Conservation (phyloP, 2,888 invertebrate genomes). For the Noctua janthe region DNA sequence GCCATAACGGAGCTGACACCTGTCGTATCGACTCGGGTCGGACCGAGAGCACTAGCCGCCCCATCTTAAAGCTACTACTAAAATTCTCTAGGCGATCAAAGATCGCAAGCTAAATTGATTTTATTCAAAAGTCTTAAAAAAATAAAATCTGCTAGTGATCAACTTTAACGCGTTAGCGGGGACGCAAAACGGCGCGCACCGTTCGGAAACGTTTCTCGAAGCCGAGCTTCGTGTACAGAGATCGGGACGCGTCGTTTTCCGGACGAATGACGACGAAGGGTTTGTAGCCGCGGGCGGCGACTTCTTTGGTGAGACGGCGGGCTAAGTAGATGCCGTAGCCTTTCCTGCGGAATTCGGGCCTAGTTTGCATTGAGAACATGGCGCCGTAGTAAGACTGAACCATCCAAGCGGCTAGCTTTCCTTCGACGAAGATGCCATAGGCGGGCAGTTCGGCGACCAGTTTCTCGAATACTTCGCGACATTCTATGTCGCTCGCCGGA, state of each 20-base stretch:
- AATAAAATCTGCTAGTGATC: slow-evolving; percentile 90
- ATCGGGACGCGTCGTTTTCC: slow-evolving; percentile 96
- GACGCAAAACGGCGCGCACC: slow-evolving; percentile 94
- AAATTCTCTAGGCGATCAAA: slow-evolving; percentile 88
- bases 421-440: slow-evolving; percentile 94
- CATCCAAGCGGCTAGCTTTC: slow-evolving; percentile 96
- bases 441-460: slow-evolving; percentile 94
- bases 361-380: slow-evolving; percentile 97
- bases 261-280: slow-evolving; percentile 96
- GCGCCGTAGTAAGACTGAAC: slow-evolving; percentile 97
- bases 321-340: slow-evolving; percentile 95
- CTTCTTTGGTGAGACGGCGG: slow-evolving; percentile 91
- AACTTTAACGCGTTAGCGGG: slow-evolving; percentile 85
- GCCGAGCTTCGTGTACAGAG: slow-evolving; percentile 95
- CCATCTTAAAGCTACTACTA: slow-evolving; percentile 89
- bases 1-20: slow-evolving; percentile 56
- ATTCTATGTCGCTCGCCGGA: slow-evolving; percentile 97
- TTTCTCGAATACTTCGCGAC: slow-evolving; percentile 95
- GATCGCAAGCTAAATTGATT: slow-evolving; percentile 89
- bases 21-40: slow-evolving; percentile 64
- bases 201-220: slow-evolving; percentile 95
- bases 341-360: slow-evolving; percentile 93
- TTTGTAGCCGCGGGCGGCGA: slow-evolving; percentile 93
- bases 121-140: slow-evolving; percentile 90
- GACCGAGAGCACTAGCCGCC: slow-evolving; percentile 87